Evolutionary conservation across 2,113 vertebrate species (phyloP).

Genomic region (Gulo gulo): DNA sequence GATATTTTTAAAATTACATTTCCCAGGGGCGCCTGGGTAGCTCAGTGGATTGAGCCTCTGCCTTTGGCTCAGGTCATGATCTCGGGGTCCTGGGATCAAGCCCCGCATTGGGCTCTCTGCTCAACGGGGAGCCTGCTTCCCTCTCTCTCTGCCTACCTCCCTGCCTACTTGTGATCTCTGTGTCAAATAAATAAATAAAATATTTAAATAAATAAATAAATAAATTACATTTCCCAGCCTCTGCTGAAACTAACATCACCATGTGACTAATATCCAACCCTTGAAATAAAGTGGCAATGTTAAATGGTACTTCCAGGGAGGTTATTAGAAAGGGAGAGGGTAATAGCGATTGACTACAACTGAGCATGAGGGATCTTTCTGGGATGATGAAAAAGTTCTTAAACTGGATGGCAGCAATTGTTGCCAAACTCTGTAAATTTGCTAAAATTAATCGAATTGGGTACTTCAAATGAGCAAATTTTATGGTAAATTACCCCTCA

Average conservation of each 20-base stretch:
- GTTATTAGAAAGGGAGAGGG: background rate
- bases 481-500: background rate
- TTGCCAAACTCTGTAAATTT: background rate
- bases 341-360: background rate
- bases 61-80: too few relatives aligned
- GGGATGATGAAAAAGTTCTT: background rate
- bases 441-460: background rate
- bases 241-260: background rate
- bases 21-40: background rate
- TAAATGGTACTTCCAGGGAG: background rate
- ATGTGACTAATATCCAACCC: background rate
- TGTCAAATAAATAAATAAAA: too few relatives aligned
- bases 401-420: background rate
- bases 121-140: too few relatives aligned
- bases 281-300: background rate
- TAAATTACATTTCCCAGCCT: background rate
- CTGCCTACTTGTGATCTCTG: too few relatives aligned
- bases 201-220: too few relatives aligned
- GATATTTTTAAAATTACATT: background rate
- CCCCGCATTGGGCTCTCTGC: too few relatives aligned
- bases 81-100: too few relatives aligned
- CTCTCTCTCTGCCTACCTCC: too few relatives aligned
- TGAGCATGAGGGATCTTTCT: background rate
- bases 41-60: too few relatives aligned
- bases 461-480: background rate